phyloP scores from a whole-genome alignment of 1,140 invertebrate genomes.

The Diabrotica undecimpunctata region DNA sequence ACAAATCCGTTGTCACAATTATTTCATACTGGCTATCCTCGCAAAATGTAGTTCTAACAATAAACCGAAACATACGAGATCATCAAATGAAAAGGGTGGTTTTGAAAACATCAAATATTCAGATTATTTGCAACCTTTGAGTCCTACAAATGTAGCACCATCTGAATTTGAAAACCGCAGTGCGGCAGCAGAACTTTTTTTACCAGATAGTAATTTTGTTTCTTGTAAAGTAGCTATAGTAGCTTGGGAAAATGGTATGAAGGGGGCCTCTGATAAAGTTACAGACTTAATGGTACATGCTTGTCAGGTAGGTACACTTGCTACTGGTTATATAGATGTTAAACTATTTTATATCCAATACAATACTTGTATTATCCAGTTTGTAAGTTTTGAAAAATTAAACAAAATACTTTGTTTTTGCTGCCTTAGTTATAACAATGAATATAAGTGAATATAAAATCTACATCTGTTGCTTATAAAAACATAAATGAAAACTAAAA shows the following conservation, averaged over 20 bases:
- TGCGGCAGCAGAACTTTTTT: constrained; percentile 39
- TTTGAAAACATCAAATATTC: constrained; percentile 29
- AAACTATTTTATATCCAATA: no score
- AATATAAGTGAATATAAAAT: no score
- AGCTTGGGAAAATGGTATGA: constrained; percentile 42
- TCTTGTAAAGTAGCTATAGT: constrained; percentile 36
- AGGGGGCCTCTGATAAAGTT: constrained; percentile 39
- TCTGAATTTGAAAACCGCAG: constrained; percentile 36
- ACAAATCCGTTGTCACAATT: constrained; percentile 39
- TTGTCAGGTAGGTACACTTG: constrained; percentile 33
- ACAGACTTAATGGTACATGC: constrained; percentile 38
- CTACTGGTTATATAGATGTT: not conserved
- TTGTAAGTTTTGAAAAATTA: no score
- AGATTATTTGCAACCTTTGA: constrained; percentile 37
- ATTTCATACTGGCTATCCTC: constrained; percentile 37
- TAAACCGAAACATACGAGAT: constrained; percentile 16
- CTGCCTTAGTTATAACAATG: no score
- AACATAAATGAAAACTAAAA: no score
- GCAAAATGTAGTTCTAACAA: constrained; percentile 31
- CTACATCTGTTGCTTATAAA: no score
- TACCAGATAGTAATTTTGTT: constrained; percentile 41
- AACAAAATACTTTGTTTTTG: no score
- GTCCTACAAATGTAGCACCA: constrained; percentile 29
- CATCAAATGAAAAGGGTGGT: constrained; percentile 27
- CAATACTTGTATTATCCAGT: no score